Evolutionary conservation across 2,797 vertebrate species (phyloP), one percentile per base, ranked within the genome.

Genomic region (Cryptoblepharus egeriae): DNA sequence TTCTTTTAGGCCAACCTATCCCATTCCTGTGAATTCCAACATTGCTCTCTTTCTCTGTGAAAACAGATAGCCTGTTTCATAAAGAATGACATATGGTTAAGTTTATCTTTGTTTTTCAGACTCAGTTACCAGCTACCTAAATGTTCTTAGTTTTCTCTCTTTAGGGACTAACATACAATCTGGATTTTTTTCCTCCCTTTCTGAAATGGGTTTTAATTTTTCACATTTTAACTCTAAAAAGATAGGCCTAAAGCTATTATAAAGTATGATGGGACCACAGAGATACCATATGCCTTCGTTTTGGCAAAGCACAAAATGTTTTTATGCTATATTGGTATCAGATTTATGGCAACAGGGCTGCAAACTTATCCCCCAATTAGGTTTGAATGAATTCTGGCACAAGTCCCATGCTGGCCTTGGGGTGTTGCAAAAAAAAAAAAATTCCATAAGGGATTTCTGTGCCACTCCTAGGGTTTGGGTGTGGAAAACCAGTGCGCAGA

Each of bases 201-300:
- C 57, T 57, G 70, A 52, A n/a, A 4, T 52, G 69, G 16, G 64
- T 16, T 77, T 60, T 39, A 58, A 4, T 85, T 91, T 88, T 77
- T 65, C 7, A 6, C 79, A 26, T 64, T 86, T 89, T 89, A 35
- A 82, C 18, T 80, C 69, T 60, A 84, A 88, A 87, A 81, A 89
- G 9, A 2, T 73, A 61, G 13, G 20, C 32, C 22, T 70, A 85
- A 77, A 76, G 18, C 24, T 60, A n/a, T 60, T 84, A 24, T n/a
- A 76, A 87, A 76, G 52, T 61, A 70, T 61, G 42, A 35, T 82
- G 73, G 49, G 49, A 75, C 35, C 81, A 63, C 78, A 87, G 64
- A n/a, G 78, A 79, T 52, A n/a, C n/a, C n/a, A n/a, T n/a, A 26
- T 71, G 75, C 87, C 35, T 74, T 80, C 70, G 45, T 87, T 60